These are phyloP conservation scores for Drosophila kambysellisi DNA, from an alignment of 2,888 invertebrate species.

Conservation along the genomic window DNA sequence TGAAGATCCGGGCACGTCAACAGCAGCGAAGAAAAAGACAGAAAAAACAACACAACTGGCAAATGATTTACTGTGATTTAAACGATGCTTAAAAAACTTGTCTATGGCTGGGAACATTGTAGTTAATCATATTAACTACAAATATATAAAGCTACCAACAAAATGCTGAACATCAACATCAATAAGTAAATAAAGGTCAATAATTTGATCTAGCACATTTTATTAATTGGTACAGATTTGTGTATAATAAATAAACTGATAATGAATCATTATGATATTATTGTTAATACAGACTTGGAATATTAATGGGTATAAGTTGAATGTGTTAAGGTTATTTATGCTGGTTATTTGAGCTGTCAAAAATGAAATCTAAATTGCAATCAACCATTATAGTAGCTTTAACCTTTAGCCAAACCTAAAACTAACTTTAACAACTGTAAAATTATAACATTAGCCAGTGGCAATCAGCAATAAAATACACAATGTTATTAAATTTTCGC, in stretches of 20 bases:
- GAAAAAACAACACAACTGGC: not conserved
- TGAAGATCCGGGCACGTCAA: conserved; percentile 47
- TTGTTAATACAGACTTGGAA: not conserved
- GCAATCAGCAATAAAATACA: conserved; percentile 18
- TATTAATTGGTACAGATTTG: not conserved
- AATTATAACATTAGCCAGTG: not conserved
- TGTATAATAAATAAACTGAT: not conserved
- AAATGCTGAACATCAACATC: not conserved
- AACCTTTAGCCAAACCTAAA: not conserved
- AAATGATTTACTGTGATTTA: not conserved
- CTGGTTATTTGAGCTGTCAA: not conserved
- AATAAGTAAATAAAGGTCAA: not conserved
- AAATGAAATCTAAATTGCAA: not conserved
- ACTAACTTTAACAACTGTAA: not conserved
- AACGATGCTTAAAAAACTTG: not conserved
- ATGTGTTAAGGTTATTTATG: not conserved
- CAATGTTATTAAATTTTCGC: conserved; percentile 37
- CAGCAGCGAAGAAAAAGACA: conserved; percentile 1
- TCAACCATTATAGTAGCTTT: not conserved
- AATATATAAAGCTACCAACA: not conserved
- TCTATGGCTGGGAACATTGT: not conserved
- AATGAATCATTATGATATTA: not conserved
- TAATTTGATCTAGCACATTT: not conserved
- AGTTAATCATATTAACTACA: not conserved
- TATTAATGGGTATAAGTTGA: not conserved